Evolutionary conservation across 2,888 invertebrate genomes (phyloP), one percentile per base, ranked within the genome.

Genomic region (Anoplius nigerrimus): DNA sequence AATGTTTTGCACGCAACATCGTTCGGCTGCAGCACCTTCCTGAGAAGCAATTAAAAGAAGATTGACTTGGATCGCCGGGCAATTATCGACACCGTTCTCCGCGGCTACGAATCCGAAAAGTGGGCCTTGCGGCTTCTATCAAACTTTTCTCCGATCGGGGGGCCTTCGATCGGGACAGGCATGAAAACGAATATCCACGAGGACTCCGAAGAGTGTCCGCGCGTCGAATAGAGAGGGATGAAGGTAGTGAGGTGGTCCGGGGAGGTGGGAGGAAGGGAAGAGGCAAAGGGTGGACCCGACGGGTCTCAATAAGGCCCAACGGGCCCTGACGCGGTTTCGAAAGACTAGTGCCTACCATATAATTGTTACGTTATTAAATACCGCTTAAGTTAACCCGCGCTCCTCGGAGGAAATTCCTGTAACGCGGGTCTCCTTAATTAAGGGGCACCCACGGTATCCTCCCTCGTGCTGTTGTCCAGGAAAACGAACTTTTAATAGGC

Each of bases 291-390:
- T 53, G 20, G 24, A n/a, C 24, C 53, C n/a, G 24, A 53, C 16
- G 24, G 16, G 21, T 42, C 42, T 6, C 43, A n/a, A 56, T 34
- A n/a, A 56, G 43, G 43, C 21, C 56, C 56, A 20, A 56, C 43
- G 21, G 56, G 64, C n/a, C 62, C 43, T 11, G 20, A 13, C 63
- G 72, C 53, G 66, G 76, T 81, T 81, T 82, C 81, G 79, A 82
- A 79, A 80, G 73, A 55, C 66, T 59, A 81, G 73, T 73, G 84
- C 85, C 85, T 84, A 86, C 86, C 84, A 85, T 88, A 87, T 88
- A 86, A 88, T 88, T 86, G 87, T 87, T 87, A 85, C 82, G 84
- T 88, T 88, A 88, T 88, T 88, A 87, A 88, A 87, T 85, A 86
- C 80, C 85, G 84, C 83, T 87, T 84, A 86, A 82, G 81, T 81